A percentile compares a stretch with the other conserved stretches of the same genome.
phyloP scores from a whole-genome alignment of 2,113 vertebrate species.

The Micronycteris hirsuta region DNA sequence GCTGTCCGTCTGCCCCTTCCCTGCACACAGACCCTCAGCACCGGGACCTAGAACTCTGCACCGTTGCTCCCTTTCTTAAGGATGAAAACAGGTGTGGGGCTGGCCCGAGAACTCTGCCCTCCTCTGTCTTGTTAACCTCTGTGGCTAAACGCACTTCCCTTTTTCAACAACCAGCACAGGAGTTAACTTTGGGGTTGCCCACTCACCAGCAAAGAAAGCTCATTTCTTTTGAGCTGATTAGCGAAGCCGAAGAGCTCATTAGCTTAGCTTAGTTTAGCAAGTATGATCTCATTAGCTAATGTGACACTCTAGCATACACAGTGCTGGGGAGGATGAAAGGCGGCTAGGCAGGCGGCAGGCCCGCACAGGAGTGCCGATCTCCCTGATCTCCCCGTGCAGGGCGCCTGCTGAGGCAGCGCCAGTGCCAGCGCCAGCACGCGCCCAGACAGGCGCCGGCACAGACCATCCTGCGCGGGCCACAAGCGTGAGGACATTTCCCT shows the following conservation, averaged over 20 bases:
- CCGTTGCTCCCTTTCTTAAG: background rate
- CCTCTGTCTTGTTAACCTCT: background rate
- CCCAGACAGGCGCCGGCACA: background rate
- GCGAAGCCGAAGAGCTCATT: constrained; percentile 71
- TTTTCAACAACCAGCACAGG: background rate
- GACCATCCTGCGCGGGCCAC: background rate
- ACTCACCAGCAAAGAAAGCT: background rate
- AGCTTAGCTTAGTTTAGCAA: constrained; percentile 76
- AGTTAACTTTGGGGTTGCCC: background rate
- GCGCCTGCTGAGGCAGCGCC: background rate
- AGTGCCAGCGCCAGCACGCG: background rate
- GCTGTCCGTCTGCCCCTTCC: background rate
- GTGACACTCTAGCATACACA: background rate
- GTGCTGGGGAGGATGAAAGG: background rate
- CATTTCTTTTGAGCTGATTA: constrained; percentile 40
- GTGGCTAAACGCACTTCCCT: background rate
- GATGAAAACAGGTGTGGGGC: background rate
- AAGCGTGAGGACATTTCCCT: fast-evolving
- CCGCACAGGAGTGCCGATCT: fast-evolving
- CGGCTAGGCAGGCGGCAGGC: fast-evolving
- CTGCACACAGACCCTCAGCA: fast-evolving
- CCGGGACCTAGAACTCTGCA: no score
- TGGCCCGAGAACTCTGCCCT: background rate
- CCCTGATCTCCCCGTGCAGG: background rate
- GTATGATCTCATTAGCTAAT: constrained; percentile 76